Conservation (phyloP, 2,797 vertebrate species). For the Centroberyx gerrardi region DNA sequence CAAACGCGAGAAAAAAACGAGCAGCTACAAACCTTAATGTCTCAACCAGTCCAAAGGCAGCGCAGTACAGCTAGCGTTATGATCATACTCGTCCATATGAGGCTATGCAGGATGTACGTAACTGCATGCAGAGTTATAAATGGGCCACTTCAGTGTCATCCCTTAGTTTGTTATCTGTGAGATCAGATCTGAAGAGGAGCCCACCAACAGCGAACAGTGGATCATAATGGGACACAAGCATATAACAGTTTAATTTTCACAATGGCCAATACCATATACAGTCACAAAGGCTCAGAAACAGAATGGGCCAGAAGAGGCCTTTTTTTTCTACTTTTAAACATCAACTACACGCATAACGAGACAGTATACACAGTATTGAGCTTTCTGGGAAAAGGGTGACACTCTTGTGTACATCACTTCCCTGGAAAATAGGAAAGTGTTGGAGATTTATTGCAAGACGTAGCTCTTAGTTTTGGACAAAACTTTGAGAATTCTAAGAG, state of each 20-base stretch:
- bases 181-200: constrained; percentile 53
- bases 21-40: neutral
- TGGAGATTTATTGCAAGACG: constrained; percentile 2
- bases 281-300: constrained; percentile 48
- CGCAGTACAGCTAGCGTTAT: neutral
- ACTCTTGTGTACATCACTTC: neutral
- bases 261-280: constrained; percentile 62
- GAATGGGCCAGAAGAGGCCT: constrained; percentile 8
- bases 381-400: constrained; percentile 28
- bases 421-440: constrained; percentile 13
- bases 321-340: constrained; percentile 39
- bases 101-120: constrained; percentile 6
- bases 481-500: neutral
- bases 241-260: constrained; percentile 60
- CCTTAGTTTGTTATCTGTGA: constrained; percentile 34
- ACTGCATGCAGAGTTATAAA: constrained; percentile 1
- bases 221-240: constrained; percentile 32
- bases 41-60: neutral
- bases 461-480: constrained; percentile 2
- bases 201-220: constrained; percentile 57
- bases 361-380: neutral
- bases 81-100: constrained; percentile 21
- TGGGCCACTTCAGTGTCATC: constrained; percentile 23
- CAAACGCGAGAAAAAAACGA: neutral
- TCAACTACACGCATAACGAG: constrained; percentile 2